Base-by-base conservation (phyloP, 2,113 vertebrate genomes). In the Pomatorhinus ruficollis region DNA sequence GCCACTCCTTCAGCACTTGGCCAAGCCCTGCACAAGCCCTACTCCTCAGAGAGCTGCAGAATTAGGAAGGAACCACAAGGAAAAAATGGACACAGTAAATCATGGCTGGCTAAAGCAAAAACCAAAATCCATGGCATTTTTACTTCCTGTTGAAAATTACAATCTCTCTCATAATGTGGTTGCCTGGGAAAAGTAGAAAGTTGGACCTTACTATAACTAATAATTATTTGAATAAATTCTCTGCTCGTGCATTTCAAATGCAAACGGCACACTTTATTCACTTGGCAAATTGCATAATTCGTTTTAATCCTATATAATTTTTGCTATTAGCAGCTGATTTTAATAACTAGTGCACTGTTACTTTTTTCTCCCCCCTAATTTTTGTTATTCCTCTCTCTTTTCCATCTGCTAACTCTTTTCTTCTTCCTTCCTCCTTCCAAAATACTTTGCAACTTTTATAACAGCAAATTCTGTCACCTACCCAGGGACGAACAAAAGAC, bases 381-480 rank as follows among this genome's bases (percentile, higher is more conserved):
- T 54, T 78, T 95, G 42, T 37, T 90, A n/a, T 78, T 92, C 35
- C 86, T 80, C 52, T 74, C 64, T 74, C 68, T 83, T 72, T 87
- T 93, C 79, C 90, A 95, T 95, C 91, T 96, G 92, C 83, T 94
- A 85, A 83, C 75, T 94, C 85, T 89, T 83, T 90, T 94, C 83
- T 92, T 87, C 59, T 94, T 92, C 94, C 90, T 95, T 97, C 93
- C 92, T 92, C 83, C 79, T 89, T 95, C 50, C 87, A 96, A 92
- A 89, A 90, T 90, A 93, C 86, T 91, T 82, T n/a, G 52, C 63
- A 89, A 89, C 74, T 96, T 93, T 95, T 94, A 40, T 65, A 91
- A 95, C 76, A 94, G 84, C 63, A 88, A 80, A 96, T 93, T 96
- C 91, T 97, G 79, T 96, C 92, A 95, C 94, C 91, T 96, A 96